Evolutionary conservation across 2,797 vertebrate species (phyloP).

Genomic region (Enteromius treurensis): DNA sequence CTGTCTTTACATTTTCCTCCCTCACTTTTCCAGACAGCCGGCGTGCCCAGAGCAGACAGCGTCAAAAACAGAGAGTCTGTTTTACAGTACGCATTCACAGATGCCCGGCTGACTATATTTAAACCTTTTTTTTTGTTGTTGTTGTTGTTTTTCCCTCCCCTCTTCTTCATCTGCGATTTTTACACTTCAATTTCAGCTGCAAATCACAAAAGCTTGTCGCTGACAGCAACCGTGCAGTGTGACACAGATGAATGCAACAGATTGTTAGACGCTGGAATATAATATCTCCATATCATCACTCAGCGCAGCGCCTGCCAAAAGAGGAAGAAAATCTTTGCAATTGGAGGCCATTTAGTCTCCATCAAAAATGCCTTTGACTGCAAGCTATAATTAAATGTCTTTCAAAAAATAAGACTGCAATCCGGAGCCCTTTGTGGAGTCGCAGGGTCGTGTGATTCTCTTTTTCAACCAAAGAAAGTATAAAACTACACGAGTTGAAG

Average conservation of each 20-base stretch:
- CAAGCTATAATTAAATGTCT: constrained; percentile 83
- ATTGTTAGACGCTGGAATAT: constrained; percentile 49
- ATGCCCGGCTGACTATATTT: constrained; percentile 46
- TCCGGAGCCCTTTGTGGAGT: constrained; percentile 73
- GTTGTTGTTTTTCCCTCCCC: background rate
- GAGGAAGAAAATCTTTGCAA: constrained; percentile 78
- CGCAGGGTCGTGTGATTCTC: constrained; percentile 74
- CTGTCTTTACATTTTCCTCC: constrained; percentile 77
- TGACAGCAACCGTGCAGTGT: constrained; percentile 30
- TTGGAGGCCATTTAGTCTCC: constrained; percentile 73
- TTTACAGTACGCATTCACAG: constrained; percentile 53
- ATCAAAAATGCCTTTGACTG: constrained; percentile 71
- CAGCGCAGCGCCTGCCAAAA: constrained; percentile 68
- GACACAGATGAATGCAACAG: constrained; percentile 48
- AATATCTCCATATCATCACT: constrained; percentile 54
- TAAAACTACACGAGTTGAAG: constrained; percentile 36
- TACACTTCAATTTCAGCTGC: constrained; percentile 40
- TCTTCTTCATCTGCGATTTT: constrained; percentile 39
- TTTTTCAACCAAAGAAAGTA: constrained; percentile 61
- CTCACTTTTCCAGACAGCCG: constrained; percentile 57
- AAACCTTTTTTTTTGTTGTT: constrained; percentile 1
- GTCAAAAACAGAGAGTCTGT: constrained; percentile 55
- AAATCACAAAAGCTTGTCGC: constrained; percentile 34
- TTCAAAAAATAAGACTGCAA: constrained; percentile 80
- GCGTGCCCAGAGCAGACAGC: constrained; percentile 50